These are phyloP conservation scores for Agrochola macilenta DNA, from an alignment of 2,888 invertebrate genomes.

Conservation along the genomic window DNA sequence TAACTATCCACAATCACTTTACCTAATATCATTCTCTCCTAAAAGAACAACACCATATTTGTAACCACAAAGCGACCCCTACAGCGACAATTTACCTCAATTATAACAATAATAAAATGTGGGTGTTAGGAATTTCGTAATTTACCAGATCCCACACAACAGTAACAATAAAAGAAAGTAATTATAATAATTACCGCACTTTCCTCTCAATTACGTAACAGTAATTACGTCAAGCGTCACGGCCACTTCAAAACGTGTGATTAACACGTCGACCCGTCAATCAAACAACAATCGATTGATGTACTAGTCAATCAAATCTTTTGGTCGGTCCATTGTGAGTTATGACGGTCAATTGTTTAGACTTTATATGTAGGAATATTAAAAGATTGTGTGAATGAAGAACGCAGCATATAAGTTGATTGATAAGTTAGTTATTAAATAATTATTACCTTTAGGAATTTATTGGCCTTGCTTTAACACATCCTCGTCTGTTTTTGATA, in stretches of 20 bases:
- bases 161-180: constrained; percentile 45
- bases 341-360: not conserved
- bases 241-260: constrained; percentile 35
- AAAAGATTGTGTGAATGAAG: constrained; percentile 1
- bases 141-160: constrained; percentile 36
- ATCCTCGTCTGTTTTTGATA: too few relatives aligned
- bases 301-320: constrained; percentile 38
- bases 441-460: too few relatives aligned
- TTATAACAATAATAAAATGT: constrained; percentile 13
- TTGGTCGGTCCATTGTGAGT: not conserved
- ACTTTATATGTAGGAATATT: not conserved
- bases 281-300: constrained; percentile 34
- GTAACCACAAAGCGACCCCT: not conserved
- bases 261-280: constrained; percentile 49
- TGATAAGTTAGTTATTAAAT: constrained; percentile 12
- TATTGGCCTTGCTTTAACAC: too few relatives aligned
- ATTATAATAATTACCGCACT: constrained; percentile 61
- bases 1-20: not conserved
- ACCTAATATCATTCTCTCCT: not conserved
- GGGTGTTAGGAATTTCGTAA: too few relatives aligned
- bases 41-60: not conserved
- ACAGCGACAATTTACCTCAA: constrained; percentile 13
- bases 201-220: constrained; percentile 49
- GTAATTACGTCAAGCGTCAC: constrained; percentile 48
- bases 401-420: constrained; percentile 27